Evolutionary conservation across 2,888 invertebrate species (phyloP), one percentile per base, ranked within the genome.

Genomic region (Acheta domesticus): DNA sequence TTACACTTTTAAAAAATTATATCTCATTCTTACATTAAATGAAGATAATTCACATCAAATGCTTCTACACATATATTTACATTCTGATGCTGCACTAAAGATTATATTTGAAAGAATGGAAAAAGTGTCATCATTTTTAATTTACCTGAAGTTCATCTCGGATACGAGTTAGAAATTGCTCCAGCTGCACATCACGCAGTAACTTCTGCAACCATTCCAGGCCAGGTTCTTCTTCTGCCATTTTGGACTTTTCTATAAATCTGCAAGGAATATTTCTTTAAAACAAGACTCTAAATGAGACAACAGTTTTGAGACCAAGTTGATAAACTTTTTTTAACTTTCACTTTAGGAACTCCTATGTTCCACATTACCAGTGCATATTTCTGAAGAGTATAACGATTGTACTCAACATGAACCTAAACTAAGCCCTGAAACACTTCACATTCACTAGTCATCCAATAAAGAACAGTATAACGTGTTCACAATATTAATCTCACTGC

Each of bases 71-170:
- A 36, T 8, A 36, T 36, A 36, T 36, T 36, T 36, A 36, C 8
- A 36, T 36, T 36, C 36, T 36, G 36, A 36, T 36, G 36, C 36
- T 5, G 36, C 5, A 36, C 36, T 36, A 5, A 36, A 36, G 5
- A 5, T 5, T 36, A 36, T 36, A 5, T 36, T 36, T 36, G 36
- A 36, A 36, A 36, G 5, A 5, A 5, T 1, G 23, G 36, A 36
- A 36, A 36, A 36, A 5, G 36, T 36, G 36, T 8, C 36, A 36
- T 36, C 3, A 5, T 36, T 36, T 36, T 36, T 5, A 36, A 36
- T 36, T 80, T 86, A 95, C 93, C 89, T 97, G 97, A 74, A 97
- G 89, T 86, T 98, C 96, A 89, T 98, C 97, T 82, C 96, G 90
- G 80, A 98, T 94, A 82, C 95, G 91, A 79, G 93, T 91, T 85